Conservation (phyloP, 30 jellyfish, hydroid and myxozoan genomes). For the Aurelia aurita region DNA sequence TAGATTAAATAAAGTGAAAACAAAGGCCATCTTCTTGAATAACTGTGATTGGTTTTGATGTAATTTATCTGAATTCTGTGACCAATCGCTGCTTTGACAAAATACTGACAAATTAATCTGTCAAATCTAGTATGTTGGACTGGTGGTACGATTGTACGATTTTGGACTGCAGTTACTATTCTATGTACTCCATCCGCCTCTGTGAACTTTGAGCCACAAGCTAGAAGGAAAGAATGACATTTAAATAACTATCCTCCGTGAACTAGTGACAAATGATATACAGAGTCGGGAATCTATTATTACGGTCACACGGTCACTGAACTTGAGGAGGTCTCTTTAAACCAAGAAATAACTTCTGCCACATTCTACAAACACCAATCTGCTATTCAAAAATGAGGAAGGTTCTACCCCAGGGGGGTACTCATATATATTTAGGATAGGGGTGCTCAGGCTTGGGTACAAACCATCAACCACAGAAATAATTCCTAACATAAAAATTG, state of each 20-base stretch:
- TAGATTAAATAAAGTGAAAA: neutral
- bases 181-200: neutral
- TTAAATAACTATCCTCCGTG: neutral
- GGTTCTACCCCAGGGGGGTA: too few relatives aligned
- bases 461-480: too few relatives aligned
- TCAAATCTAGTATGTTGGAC: neutral
- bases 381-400: too few relatives aligned
- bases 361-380: too few relatives aligned
- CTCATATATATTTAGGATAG: too few relatives aligned
- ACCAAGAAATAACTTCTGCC: too few relatives aligned
- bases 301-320: too few relatives aligned
- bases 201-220: neutral
- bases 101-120: neutral
- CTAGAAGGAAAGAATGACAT: neutral
- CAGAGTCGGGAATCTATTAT: too few relatives aligned
- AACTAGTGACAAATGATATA: too few relatives aligned
- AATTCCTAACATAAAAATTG: too few relatives aligned
- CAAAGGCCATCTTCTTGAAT: neutral
- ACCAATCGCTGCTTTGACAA: neutral
- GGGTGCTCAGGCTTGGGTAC: too few relatives aligned
- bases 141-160: neutral
- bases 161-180: neutral
- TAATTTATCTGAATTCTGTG: slow-evolving; percentile 1
- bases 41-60: neutral
- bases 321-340: too few relatives aligned